These are phyloP conservation scores for Aleiodes alternator DNA, from an alignment of 2,888 invertebrate species.

Conservation along the genomic window DNA sequence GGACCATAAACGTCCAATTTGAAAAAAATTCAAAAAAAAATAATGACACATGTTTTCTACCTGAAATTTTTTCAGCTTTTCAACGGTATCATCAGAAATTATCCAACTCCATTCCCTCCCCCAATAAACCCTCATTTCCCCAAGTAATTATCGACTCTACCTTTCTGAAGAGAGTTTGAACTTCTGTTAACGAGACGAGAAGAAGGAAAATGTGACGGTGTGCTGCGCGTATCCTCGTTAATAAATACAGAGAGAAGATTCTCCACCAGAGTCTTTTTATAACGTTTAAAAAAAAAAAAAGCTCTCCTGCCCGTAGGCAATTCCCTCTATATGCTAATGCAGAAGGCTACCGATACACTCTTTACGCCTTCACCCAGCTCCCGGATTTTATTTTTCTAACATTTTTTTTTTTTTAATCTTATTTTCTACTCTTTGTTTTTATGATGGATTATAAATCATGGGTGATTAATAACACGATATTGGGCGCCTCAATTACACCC, in stretches of 20 bases:
- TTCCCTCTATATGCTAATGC: constrained; percentile 74
- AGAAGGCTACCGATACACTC: constrained; percentile 69
- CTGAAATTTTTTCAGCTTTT: too few relatives aligned
- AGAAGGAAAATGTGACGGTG: constrained; percentile 57
- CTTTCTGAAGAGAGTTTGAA: too few relatives aligned
- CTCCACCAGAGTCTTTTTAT: constrained; percentile 52
- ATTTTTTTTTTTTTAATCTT: constrained; percentile 25
- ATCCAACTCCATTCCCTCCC: too few relatives aligned
- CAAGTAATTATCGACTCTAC: too few relatives aligned
- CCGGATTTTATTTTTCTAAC: constrained; percentile 42
- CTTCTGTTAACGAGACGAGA: constrained; percentile 58
- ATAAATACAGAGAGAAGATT: constrained; percentile 65
- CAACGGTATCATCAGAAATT: too few relatives aligned
- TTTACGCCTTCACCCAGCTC: constrained; percentile 56
- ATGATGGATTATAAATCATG: constrained; percentile 26
- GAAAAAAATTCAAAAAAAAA: too few relatives aligned
- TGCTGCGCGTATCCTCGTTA: constrained; percentile 66
- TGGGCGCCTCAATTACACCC: background rate
- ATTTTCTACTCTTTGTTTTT: constrained; percentile 36
- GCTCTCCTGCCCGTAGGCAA: constrained; percentile 63
- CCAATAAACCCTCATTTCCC: too few relatives aligned
- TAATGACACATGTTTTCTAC: too few relatives aligned
- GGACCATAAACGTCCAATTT: too few relatives aligned
- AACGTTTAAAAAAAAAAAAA: constrained; percentile 50
- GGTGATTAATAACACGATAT: constrained; percentile 35